A percentile compares a stretch with the other conserved stretches of the same genome.
Evolutionary conservation across 2,888 invertebrate species (phyloP).

Genomic region (Diaperis boleti): DNA sequence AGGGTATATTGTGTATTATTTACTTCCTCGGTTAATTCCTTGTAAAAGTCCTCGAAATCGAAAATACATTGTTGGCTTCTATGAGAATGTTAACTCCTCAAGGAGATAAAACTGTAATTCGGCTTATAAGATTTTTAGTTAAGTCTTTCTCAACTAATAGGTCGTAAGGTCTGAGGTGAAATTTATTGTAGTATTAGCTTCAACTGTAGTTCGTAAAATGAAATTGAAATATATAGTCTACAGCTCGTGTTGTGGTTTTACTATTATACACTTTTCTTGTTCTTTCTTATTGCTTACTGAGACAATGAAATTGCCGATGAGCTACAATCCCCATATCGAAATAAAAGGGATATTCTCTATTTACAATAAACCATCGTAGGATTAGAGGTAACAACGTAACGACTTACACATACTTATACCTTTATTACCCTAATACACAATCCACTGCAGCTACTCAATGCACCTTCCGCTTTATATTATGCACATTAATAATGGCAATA

Average conservation of each 20-base stretch:
- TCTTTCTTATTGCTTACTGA: no score
- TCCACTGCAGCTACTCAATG: no score
- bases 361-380: slow-evolving; percentile 23
- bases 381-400: slow-evolving; percentile 14
- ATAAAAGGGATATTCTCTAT: neutral
- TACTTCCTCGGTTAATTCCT: slow-evolving; percentile 5
- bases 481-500: slow-evolving; percentile 18
- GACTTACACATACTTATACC: neutral
- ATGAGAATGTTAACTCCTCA: slow-evolving; percentile 1
- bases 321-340: no score
- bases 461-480: neutral
- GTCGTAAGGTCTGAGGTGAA: slow-evolving; percentile 1
- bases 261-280: no score
- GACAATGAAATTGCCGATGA: no score
- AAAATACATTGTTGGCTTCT: slow-evolving; percentile 24
- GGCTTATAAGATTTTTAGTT: slow-evolving; percentile 25
- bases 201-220: neutral
- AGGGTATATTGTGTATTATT: no score
- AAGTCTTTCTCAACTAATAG: slow-evolving; percentile 18
- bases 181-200: slow-evolving; percentile 18
- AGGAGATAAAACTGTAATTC: slow-evolving; percentile 10
- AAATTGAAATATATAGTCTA: neutral
- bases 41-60: slow-evolving; percentile 3
- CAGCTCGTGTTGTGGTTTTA: no score
- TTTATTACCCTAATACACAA: neutral